Base-by-base conservation (phyloP, 2,113 vertebrate genomes). In the Notarius quadriscutis region DNA sequence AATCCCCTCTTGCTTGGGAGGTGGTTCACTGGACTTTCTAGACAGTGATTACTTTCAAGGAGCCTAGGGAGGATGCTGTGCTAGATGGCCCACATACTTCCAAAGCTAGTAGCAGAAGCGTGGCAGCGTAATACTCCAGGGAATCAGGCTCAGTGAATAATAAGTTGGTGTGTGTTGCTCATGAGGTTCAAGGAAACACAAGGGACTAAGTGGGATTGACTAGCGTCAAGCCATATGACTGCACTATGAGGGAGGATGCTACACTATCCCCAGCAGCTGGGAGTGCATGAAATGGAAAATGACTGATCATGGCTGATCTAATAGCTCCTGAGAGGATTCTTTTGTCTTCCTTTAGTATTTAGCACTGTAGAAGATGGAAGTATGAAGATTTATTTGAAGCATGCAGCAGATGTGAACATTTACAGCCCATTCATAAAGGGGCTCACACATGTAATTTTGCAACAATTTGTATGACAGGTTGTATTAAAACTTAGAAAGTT, bases 301-400 rank as follows among this genome's bases (percentile, higher is more conserved):
- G 91, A 93, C 88, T 91, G 88, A 93, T 94, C 89, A 91, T 81
- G 30, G 88, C 81, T 75, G 77, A 89, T 89, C 89, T 92, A 91
- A 93, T 90, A 91, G 87, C 83, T 86, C 67, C 79, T 34, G 18
- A 71, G 91, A 92, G 91, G 71, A 81, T 9, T 81, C 81, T 90
- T 92, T 92, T 91, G 87, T 93, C 92, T 93, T 91, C 91, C 90
- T 93, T 93, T 92, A 71, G 85, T 78, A 88, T 81, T 87, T 88
- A 91, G 86, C 81, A 81, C 87, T 41, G 81, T 20, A 79, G 77
- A 55, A 50, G 53, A 86, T 62, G 7, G 30, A 15, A 2, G 60
- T 55, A 41, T 62, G 53, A 79, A 85, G 86, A 83, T 84, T 53
- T 77, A 82, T 71, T 57, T 87, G 2, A 69, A 55, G 77, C 30